Base-by-base conservation (phyloP, 2,888 invertebrate genomes). In the Rhingia campestris region DNA sequence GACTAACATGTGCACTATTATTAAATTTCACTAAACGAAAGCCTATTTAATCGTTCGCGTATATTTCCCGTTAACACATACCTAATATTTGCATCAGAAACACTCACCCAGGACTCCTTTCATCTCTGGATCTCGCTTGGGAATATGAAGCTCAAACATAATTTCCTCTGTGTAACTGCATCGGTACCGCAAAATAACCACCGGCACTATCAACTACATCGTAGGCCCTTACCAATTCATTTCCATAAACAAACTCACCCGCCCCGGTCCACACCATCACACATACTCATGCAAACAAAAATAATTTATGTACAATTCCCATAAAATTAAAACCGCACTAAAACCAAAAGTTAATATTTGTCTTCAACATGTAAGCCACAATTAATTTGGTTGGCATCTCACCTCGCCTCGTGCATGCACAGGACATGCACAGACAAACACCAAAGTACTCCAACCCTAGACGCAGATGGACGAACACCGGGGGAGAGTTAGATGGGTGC, bases 341-440 rank as follows among this genome's bases (percentile, higher is more conserved):
- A 88, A 88, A 88, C 88, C 88, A 88, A 88, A 88, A 88, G 88
- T 88, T 89, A 88, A 89, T 89, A 88, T 88, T 89, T 89, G 88
- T 88, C 88, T 88, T 88, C 88, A 87, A 87, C 88, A 89, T 88
- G 87, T 88, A 88, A 88, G 88, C 89, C 88, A 89, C 89, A 89
- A 88, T 89, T 89, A 88, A 88, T 88, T 88, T 89, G 88, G 87
- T 80, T 84, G 84, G 84, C 84, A 84, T 80, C 80, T 84, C 84
- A 84, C 80, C 84, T 84, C 66, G 80, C 63, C 63, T 64, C 59
- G 53, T 69, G 74, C 70, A 47, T 80, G 84, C 64, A 80, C 66
- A 75, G 80, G 84, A 84, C 82, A 82, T 74, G 70, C 73, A 67
- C 72, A 72, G 79, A 79, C 53, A 69, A 10, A 41, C 76, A 53